These are phyloP conservation scores for Trichonephila clavipes DNA, from an alignment of 1,140 invertebrate species.

Conservation along the genomic window DNA sequence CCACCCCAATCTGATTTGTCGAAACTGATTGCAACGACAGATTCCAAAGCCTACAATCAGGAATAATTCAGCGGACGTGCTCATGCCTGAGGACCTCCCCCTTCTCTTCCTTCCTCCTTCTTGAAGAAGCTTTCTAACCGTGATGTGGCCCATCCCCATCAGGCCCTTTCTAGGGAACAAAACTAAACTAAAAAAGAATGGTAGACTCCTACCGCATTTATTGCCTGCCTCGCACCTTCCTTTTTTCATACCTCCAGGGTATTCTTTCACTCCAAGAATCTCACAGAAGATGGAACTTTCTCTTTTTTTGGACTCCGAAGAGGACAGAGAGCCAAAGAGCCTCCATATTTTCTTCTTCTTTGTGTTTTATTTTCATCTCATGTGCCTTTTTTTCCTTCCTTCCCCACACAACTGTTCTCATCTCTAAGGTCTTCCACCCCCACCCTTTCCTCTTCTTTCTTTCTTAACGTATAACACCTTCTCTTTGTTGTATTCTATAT, in stretches of 20 bases:
- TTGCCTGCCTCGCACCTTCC: constrained; percentile 56
- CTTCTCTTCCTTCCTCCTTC: background rate
- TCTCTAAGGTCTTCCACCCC: background rate
- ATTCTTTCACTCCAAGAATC: constrained; percentile 59
- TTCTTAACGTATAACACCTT: constrained; percentile 65
- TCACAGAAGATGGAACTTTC: constrained; percentile 63
- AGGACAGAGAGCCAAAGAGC: constrained; percentile 54
- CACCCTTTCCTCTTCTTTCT: background rate
- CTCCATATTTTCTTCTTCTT: constrained; percentile 50
- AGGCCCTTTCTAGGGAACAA: constrained; percentile 9
- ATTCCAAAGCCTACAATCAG: constrained; percentile 74
- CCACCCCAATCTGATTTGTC: constrained; percentile 64
- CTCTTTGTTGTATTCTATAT: constrained; percentile 37
- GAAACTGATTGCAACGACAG: constrained; percentile 71
- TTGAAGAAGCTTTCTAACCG: constrained; percentile 49
- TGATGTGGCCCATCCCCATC: constrained; percentile 44
- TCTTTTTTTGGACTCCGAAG: constrained; percentile 16
- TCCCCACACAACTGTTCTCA: constrained; percentile 40
- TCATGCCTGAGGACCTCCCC: constrained; percentile 31
- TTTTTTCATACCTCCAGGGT: background rate
- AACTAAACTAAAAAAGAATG: constrained; percentile 19
- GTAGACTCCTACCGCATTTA: constrained; percentile 61
- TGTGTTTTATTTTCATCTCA: background rate
- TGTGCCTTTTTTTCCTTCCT: background rate
- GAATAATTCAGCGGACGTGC: constrained; percentile 69